Conservation (phyloP, 1,140 invertebrate genomes). For the Rhyacophila brunnea region DNA sequence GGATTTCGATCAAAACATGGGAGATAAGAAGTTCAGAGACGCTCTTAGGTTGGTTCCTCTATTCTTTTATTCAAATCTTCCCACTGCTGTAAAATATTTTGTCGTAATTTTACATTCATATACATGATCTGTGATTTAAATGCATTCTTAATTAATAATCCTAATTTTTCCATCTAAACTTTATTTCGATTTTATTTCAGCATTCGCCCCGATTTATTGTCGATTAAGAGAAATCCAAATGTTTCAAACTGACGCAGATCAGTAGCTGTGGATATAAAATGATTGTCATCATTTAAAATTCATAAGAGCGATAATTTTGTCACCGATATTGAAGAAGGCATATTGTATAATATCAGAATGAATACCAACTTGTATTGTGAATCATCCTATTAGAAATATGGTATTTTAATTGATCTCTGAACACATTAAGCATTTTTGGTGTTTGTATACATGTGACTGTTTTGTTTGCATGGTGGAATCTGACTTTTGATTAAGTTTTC, state of each 20-base stretch:
- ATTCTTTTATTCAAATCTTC: not conserved
- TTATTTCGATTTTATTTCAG: no score
- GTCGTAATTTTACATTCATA: no score
- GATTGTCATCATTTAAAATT: no score
- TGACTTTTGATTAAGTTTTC: not conserved
- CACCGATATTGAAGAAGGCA: constrained; percentile 11
- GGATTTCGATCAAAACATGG: constrained; percentile 62
- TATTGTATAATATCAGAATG: not conserved
- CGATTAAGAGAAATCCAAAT: no score
- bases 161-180: no score
- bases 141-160: not conserved
- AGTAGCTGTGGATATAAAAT: no score
- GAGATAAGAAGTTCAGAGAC: constrained; percentile 64
- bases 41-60: constrained; percentile 55
- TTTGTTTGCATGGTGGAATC: no score
- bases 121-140: no score
- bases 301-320: not conserved
- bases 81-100: no score
- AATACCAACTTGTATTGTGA: not conserved
- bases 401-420: not conserved
- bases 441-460: not conserved
- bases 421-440: not conserved
- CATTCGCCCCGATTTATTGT: not conserved
- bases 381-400: not conserved
- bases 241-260: no score